A percentile compares a stretch with the other conserved stretches of the same genome.
Evolutionary conservation across 1,140 invertebrate species (phyloP).

Genomic region (Papilio aristodemus): DNA sequence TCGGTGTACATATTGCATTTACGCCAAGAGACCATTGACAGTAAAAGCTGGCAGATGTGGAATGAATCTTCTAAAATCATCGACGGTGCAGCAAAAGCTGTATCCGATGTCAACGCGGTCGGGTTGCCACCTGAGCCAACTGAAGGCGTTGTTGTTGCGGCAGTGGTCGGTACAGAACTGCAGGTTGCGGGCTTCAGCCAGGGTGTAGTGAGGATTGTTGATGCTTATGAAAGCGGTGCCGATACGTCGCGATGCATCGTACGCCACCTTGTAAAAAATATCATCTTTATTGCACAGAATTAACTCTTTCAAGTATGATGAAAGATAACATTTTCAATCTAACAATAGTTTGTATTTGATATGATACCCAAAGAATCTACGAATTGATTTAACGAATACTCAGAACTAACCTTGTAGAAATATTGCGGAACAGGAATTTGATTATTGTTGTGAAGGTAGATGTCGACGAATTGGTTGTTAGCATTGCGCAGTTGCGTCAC

Average conservation of each 20-base stretch:
- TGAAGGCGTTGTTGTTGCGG: conserved; percentile 77
- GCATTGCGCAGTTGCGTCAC: conserved; percentile 62
- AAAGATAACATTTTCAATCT: neutral
- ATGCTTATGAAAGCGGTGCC: conserved; percentile 83
- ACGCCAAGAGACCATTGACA: too few species aligned
- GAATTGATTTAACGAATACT: too few species aligned
- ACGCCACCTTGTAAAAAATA: conserved; percentile 76
- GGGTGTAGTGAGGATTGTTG: conserved; percentile 83
- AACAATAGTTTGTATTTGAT: neutral
- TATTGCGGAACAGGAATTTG: conserved; percentile 71
- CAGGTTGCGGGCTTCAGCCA: conserved; percentile 62
- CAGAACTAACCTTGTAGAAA: conserved; percentile 70
- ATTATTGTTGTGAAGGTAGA: conserved; percentile 52
- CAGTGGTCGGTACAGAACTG: conserved; percentile 82
- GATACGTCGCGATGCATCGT: conserved; percentile 74
- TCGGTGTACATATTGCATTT: too few species aligned
- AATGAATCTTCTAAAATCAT: conserved; percentile 82
- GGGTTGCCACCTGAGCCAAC: conserved; percentile 76
- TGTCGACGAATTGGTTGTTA: conserved; percentile 51
- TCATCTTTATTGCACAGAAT: neutral
- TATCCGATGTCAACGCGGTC: conserved; percentile 82
- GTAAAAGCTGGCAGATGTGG: too few species aligned
- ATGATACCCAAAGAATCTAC: neutral
- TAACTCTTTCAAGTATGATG: neutral
- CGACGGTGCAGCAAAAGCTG: conserved; percentile 84